Evolutionary conservation across 1,140 invertebrate genomes (phyloP).

Genomic region (Cepaea nemoralis): DNA sequence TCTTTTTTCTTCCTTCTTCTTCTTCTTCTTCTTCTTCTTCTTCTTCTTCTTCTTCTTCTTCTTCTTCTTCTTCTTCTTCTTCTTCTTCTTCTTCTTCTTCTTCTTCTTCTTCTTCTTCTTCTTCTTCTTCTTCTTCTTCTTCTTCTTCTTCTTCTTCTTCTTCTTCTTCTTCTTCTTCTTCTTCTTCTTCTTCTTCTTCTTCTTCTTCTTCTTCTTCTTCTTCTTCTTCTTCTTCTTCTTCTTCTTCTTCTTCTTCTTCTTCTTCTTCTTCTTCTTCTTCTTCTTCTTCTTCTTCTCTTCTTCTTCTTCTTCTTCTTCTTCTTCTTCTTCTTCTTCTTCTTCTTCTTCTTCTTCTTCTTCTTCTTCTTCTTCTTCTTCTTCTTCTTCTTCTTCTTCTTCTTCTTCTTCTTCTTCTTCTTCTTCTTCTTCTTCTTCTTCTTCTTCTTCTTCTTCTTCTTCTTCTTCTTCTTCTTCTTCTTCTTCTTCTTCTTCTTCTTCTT

Average conservation of each 20-base stretch:
- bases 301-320: not conserved
- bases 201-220: too few species aligned
- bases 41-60: not conserved
- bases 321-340: not conserved
- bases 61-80: not conserved
- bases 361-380: not conserved
- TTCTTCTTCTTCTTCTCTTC: not conserved
- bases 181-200: too few species aligned
- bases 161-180: conserved; percentile 11
- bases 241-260: too few species aligned
- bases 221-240: too few species aligned
- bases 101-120: not conserved
- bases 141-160: not conserved
- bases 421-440: not conserved
- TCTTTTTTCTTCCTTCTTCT: not conserved
- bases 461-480: too few species aligned
- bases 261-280: not conserved
- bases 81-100: not conserved
- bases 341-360: not conserved
- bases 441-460: too few species aligned
- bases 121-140: not conserved
- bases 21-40: not conserved
- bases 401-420: not conserved
- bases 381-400: not conserved
- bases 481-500: too few species aligned